Base-by-base conservation (phyloP, 92 coral and sea anemone genomes). In the Pocillopora meandrina region DNA sequence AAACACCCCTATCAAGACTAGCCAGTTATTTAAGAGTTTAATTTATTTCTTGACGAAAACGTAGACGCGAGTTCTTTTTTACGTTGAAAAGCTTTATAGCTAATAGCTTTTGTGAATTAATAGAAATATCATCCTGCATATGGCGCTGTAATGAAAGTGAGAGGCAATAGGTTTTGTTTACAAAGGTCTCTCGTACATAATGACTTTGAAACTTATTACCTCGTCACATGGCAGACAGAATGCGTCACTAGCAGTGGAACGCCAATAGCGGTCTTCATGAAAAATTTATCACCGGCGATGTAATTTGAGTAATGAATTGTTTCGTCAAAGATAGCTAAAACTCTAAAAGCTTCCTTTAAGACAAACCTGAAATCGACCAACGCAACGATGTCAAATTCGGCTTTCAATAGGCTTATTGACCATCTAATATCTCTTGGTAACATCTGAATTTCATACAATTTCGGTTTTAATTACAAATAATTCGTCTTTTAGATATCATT, bases 101-200 rank as follows among this genome's bases (percentile, higher is more conserved):
- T 70, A 33, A 70, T 34, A 16, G 55, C 9, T 68, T 33, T 68
- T 18, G 16, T 70, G 14, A 35, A 33, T 34, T 70, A 55, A 78
- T 35, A 4, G 31, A 19, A 63, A 47, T 36, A 47, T 47, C 8
- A 14, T 49, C 14, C 61, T 36, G 72, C 61, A 59, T 47, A 63
- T 49, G 82, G 57, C 59, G 15, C 65, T 78, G 21, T 78, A 65
- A 78, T 78, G 72, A 78, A 78, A 62, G 61, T 47, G 13, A 42
- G 36, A 5, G 5, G 26, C 12, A 71, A 10, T 1, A 2, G 72
- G 56, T 47, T 49, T 20, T 78, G 57, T 78, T 64, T 78, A 63
- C 72, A 13, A 2, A 78, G 19, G 52, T 1, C 21, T 75, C 23
- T 75, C 65, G 18, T 23, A 18, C 14, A 58, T 14, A 36, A 70